These are phyloP conservation scores for Samia ricini DNA, from an alignment of 1,140 invertebrate genomes.

Conservation along the genomic window DNA sequence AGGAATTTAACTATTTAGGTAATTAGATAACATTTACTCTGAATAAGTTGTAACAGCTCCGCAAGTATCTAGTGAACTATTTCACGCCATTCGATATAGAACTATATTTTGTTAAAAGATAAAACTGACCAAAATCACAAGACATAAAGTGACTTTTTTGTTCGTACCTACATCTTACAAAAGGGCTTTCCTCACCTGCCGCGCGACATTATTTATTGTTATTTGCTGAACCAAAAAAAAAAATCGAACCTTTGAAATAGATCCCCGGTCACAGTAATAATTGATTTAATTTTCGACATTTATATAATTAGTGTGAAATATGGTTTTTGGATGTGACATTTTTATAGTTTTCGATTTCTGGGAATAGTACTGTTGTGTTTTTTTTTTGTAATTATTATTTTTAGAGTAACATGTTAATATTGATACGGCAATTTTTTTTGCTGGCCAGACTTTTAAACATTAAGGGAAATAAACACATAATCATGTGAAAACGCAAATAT, in stretches of 20 bases:
- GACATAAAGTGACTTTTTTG: slow-evolving; percentile 61
- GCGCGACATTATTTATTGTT: slow-evolving; percentile 66
- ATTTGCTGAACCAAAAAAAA: slow-evolving; percentile 37
- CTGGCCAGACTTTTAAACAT: too few species aligned
- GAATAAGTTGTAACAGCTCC: slow-evolving; percentile 37
- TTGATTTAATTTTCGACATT: slow-evolving; percentile 67
- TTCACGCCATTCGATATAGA: slow-evolving; percentile 61
- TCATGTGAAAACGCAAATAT: too few species aligned
- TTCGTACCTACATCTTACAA: slow-evolving; percentile 27
- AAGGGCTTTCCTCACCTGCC: slow-evolving; percentile 64
- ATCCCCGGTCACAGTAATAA: slow-evolving; percentile 32
- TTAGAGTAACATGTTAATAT: not conserved
- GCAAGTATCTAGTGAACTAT: slow-evolving; percentile 45
- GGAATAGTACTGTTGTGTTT: slow-evolving; percentile 5
- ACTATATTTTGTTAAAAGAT: slow-evolving; percentile 67
- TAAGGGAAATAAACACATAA: too few species aligned
- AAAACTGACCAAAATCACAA: slow-evolving; percentile 67
- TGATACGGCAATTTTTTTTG: not conserved
- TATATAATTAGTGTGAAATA: slow-evolving; percentile 72
- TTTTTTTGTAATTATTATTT: slow-evolving; percentile 13
- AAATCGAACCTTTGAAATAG: slow-evolving; percentile 19
- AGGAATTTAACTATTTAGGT: too few species aligned
- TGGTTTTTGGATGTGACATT: slow-evolving; percentile 31
- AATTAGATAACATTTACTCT: too few species aligned
- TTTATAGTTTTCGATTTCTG: slow-evolving; percentile 19